Conservation (phyloP, 2,797 vertebrate species). For the Melanotaenia nigrans region DNA sequence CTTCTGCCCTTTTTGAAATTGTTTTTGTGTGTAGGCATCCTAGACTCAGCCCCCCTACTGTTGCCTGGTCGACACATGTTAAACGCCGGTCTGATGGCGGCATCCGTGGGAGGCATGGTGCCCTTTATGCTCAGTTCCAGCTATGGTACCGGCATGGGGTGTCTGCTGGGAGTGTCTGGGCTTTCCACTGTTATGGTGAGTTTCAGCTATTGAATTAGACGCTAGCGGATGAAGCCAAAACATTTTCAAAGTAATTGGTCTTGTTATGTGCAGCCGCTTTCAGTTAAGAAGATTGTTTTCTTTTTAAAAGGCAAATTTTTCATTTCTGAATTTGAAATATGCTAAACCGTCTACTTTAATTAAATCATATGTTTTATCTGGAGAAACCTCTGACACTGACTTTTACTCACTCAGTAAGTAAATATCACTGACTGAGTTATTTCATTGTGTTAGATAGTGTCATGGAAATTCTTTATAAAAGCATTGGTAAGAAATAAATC, state of each 20-base stretch:
- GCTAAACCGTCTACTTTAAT: not conserved
- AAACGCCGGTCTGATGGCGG: slow-evolving; percentile 80
- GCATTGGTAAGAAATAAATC: too few species aligned
- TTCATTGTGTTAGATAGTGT: not conserved
- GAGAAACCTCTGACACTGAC: not conserved
- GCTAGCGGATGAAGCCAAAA: not conserved
- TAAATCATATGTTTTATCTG: not conserved
- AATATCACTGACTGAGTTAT: not conserved
- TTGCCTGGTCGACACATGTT: slow-evolving; percentile 82
- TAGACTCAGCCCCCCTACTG: slow-evolving; percentile 76
- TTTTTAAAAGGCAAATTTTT: not conserved
- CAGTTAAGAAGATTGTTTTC: not conserved
- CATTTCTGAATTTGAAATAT: not conserved
- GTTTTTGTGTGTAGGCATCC: slow-evolving; percentile 63
- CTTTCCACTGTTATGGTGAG: slow-evolving; percentile 84
- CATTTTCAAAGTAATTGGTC: not conserved
- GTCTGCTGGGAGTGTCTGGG: slow-evolving; percentile 78
- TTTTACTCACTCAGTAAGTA: not conserved
- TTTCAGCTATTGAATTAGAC: slow-evolving; percentile 8
- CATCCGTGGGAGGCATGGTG: slow-evolving; percentile 75
- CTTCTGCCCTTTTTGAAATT: slow-evolving; percentile 11
- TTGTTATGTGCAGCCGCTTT: not conserved
- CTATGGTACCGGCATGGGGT: slow-evolving; percentile 79
- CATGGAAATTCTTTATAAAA: too few species aligned
- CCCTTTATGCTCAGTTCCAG: slow-evolving; percentile 80